These are phyloP conservation scores for Peromyscus melanophrys DNA, from an alignment of 2,797 vertebrate genomes.

Conservation along the genomic window DNA sequence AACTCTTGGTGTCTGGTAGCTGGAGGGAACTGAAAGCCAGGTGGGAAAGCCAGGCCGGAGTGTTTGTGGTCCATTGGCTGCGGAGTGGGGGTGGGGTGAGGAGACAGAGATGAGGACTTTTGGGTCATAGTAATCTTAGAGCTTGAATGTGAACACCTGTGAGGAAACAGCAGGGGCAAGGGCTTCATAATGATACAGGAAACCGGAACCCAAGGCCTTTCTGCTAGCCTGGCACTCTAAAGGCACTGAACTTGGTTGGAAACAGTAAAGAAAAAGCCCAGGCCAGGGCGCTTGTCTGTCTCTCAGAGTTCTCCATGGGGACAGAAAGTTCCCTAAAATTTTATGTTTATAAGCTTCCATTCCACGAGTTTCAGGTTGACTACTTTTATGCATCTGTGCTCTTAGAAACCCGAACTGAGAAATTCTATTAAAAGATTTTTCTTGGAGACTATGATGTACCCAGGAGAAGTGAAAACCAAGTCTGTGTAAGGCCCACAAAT, in stretches of 20 bases:
- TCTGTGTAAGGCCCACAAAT: neutral
- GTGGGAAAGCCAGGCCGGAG: neutral
- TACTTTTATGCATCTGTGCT: slow-evolving; percentile 11
- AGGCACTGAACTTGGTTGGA: neutral
- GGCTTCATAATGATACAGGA: neutral
- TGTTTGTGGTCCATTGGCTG: neutral
- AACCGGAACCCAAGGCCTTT: neutral
- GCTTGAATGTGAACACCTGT: neutral
- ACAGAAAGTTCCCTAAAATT: neutral
- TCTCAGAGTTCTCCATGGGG: neutral
- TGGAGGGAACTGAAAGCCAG: neutral
- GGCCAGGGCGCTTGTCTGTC: neutral
- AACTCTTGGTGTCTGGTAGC: neutral
- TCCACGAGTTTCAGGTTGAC: neutral
- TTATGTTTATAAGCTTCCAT: neutral
- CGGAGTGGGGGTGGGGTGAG: neutral
- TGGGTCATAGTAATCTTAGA: neutral
- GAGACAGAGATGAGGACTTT: neutral
- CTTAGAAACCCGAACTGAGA: neutral
- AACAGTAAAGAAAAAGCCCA: neutral
- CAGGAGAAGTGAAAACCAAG: neutral
- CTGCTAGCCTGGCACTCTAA: neutral
- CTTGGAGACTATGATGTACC: neutral
- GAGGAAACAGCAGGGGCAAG: neutral
- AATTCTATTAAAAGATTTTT: slow-evolving; percentile 19